Conservation (phyloP, 2,797 vertebrate species). For the Arnoldichthys spilopterus region DNA sequence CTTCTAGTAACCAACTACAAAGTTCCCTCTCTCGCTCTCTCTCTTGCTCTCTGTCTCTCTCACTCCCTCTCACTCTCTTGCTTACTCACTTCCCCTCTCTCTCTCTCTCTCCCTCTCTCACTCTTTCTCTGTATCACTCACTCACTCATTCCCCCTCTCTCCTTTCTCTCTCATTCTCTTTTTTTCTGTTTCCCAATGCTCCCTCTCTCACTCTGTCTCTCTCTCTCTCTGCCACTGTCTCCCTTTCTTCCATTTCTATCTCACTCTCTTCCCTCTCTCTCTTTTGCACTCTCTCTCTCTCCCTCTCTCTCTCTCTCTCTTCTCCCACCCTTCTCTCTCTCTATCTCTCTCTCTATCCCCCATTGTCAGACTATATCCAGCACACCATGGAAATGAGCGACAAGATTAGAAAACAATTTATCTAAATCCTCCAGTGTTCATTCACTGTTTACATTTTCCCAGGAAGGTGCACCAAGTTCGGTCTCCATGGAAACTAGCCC, state of each 20-base stretch:
- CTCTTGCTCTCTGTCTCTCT: constrained; percentile 7
- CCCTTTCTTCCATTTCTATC: constrained; percentile 37
- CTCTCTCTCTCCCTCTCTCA: constrained; percentile 18
- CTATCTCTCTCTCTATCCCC: constrained; percentile 18
- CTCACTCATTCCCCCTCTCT: too few relatives aligned
- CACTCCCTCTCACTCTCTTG: constrained; percentile 50
- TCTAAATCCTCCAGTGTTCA: constrained; percentile 75
- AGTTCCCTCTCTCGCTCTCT: constrained; percentile 34
- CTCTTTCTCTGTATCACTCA: constrained; percentile 47
- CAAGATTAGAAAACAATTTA: constrained; percentile 81
- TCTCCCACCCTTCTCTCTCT: background rate
- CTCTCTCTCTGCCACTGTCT: constrained; percentile 51
- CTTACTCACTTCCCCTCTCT: constrained; percentile 27
- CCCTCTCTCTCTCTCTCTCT: constrained; percentile 41
- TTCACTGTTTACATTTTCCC: constrained; percentile 74
- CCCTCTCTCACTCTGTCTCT: background rate
- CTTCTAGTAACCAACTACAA: constrained; percentile 9
- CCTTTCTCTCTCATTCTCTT: constrained; percentile 3
- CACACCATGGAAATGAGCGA: constrained; percentile 75
- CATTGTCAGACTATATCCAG: constrained; percentile 72
- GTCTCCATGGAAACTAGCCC: constrained; percentile 82
- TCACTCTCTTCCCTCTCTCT: background rate
- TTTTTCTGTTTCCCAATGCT: constrained; percentile 30
- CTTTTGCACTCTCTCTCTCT: constrained; percentile 23
- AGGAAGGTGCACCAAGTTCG: constrained; percentile 64